These are phyloP conservation scores for Malurus leucopterus DNA, from an alignment of 2,797 vertebrate genomes.

Conservation along the genomic window DNA sequence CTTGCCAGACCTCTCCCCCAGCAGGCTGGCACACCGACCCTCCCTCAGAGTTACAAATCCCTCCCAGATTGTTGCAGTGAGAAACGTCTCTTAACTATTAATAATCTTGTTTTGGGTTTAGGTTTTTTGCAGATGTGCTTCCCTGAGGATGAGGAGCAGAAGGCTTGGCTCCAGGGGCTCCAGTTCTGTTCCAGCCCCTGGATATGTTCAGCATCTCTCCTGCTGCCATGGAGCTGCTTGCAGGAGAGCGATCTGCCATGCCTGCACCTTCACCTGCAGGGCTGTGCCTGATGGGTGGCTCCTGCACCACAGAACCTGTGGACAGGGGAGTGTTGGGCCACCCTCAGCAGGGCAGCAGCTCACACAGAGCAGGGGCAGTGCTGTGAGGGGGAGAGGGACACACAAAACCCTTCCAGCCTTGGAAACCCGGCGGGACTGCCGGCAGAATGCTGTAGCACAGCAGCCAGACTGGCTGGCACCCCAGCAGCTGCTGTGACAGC, in stretches of 20 bases:
- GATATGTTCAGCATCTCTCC: neutral
- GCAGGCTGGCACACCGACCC: neutral
- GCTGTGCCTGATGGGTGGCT: accelerated
- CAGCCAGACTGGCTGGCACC: slow-evolving; percentile 91
- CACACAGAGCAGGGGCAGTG: neutral
- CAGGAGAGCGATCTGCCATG: accelerated
- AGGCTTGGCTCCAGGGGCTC: accelerated
- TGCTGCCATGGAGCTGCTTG: neutral
- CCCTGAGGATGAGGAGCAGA: neutral
- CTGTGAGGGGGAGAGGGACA: neutral
- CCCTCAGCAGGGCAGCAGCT: neutral
- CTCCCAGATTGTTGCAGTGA: neutral
- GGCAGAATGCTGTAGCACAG: slow-evolving; percentile 81
- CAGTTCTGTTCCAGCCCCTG: neutral
- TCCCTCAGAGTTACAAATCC: neutral
- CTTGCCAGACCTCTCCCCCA: neutral
- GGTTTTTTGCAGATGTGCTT: neutral
- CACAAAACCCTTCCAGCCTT: slow-evolving; percentile 33
- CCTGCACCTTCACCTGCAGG: accelerated
- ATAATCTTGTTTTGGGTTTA: neutral
- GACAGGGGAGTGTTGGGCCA: too few species aligned
- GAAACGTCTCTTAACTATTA: neutral
- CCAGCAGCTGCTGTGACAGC: slow-evolving; percentile 87
- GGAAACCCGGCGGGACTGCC: slow-evolving; percentile 62
- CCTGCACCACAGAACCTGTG: neutral